Percentiles rank a stretch among this genome's conserved stretches.
phyloP scores from a whole-genome alignment of 2,888 invertebrate species.

The Apeira syringaria region DNA sequence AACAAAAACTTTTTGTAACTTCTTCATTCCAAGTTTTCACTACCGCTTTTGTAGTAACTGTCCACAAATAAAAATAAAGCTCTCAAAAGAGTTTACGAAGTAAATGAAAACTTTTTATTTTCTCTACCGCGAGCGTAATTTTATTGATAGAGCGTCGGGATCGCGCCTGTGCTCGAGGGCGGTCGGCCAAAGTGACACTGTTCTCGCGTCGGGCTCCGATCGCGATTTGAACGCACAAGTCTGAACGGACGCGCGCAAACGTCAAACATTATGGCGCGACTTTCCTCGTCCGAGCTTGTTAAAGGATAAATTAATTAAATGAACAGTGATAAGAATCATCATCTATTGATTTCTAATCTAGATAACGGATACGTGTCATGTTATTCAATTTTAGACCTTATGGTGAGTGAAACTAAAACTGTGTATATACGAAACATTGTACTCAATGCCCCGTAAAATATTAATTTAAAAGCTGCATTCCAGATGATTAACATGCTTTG shows the following conservation, averaged over 20 bases:
- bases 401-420: too few relatives aligned
- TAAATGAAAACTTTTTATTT: neutral
- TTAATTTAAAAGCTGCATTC: too few relatives aligned
- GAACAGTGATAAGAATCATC: too few relatives aligned
- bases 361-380: too few relatives aligned
- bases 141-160: neutral
- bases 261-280: constrained; percentile 25
- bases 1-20: constrained; percentile 5
- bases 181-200: constrained; percentile 44
- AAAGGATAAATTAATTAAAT: neutral
- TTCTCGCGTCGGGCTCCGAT: constrained; percentile 40
- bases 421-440: too few relatives aligned
- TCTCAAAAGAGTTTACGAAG: neutral
- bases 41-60: constrained; percentile 1
- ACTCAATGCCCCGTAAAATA: too few relatives aligned
- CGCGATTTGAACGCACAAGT: constrained; percentile 43
- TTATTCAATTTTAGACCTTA: too few relatives aligned
- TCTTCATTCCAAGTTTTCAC: constrained; percentile 12
- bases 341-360: too few relatives aligned
- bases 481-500: too few relatives aligned
- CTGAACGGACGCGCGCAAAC: constrained; percentile 38
- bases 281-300: constrained; percentile 6
- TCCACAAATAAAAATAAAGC: constrained; percentile 1
- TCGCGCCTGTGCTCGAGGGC: constrained; percentile 13
- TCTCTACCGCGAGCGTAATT: neutral